Conservation (phyloP, 2,113 vertebrate species). For the Sturnira hondurensis region DNA sequence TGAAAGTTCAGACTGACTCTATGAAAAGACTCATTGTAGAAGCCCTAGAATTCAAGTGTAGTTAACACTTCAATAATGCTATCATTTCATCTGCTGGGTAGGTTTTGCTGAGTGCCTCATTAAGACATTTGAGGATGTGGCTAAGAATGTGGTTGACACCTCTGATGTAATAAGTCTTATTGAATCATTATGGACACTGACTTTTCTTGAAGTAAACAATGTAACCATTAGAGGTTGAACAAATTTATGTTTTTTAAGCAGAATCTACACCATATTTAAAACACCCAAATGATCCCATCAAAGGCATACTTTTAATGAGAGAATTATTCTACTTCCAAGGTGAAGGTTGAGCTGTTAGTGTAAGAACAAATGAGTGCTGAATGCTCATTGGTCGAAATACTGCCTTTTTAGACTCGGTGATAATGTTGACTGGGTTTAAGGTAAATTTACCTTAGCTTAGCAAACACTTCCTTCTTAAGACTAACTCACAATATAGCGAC, state of each 20-base stretch:
- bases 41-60: background rate
- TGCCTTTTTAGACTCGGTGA: background rate
- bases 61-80: background rate
- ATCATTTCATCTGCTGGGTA: background rate
- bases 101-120: background rate
- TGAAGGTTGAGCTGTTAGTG: background rate
- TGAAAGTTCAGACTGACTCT: constrained; percentile 3
- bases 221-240: background rate
- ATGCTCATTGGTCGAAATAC: background rate
- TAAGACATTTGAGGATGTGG: background rate
- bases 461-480: background rate
- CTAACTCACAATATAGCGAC: background rate
- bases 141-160: background rate
- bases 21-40: background rate
- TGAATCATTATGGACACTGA: background rate
- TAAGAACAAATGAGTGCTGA: background rate
- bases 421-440: background rate
- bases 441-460: background rate
- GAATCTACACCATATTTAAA: background rate
- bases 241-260: constrained; percentile 16
- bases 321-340: background rate
- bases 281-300: background rate
- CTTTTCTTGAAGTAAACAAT: constrained; percentile 26
- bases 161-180: background rate
- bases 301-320: background rate